Conservation (phyloP, 2,797 vertebrate genomes). For the Masticophis lateralis region DNA sequence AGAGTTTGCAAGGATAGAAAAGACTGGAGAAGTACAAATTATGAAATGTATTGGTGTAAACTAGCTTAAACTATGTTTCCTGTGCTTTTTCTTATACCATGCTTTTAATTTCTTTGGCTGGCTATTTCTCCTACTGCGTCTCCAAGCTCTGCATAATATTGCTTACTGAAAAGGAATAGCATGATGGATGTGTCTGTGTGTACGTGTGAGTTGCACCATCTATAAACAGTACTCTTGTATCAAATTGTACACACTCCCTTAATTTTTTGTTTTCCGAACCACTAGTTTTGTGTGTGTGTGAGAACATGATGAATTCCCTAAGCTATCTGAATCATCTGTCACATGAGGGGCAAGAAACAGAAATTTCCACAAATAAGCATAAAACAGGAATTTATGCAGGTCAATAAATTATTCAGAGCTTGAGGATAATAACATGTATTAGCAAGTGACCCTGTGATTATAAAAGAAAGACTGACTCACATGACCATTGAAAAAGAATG, state of each 20-base stretch:
- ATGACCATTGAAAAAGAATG: not conserved
- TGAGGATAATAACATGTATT: not conserved
- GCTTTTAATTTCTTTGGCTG: not conserved
- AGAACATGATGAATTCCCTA: not conserved
- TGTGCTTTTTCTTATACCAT: not conserved
- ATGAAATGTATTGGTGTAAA: not conserved
- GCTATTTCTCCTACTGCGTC: not conserved
- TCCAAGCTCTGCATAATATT: not conserved
- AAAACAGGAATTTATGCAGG: not conserved
- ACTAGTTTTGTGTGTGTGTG: too few species aligned
- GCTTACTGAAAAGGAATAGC: not conserved
- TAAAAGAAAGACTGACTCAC: not conserved
- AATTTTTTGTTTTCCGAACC: not conserved
- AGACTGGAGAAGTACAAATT: not conserved
- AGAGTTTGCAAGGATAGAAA: not conserved
- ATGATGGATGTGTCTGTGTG: not conserved
- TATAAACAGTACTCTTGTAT: not conserved
- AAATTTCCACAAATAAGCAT: not conserved
- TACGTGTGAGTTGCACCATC: not conserved
- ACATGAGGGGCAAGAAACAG: not conserved
- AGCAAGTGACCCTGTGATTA: not conserved
- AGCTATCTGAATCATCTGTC: not conserved
- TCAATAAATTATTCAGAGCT: not conserved
- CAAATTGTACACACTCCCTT: not conserved
- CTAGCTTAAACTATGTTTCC: not conserved